Percentiles rank a stretch among this genome's conserved stretches.
phyloP scores from a whole-genome alignment of 2,888 invertebrate species.

The Drosophila anomalipes region DNA sequence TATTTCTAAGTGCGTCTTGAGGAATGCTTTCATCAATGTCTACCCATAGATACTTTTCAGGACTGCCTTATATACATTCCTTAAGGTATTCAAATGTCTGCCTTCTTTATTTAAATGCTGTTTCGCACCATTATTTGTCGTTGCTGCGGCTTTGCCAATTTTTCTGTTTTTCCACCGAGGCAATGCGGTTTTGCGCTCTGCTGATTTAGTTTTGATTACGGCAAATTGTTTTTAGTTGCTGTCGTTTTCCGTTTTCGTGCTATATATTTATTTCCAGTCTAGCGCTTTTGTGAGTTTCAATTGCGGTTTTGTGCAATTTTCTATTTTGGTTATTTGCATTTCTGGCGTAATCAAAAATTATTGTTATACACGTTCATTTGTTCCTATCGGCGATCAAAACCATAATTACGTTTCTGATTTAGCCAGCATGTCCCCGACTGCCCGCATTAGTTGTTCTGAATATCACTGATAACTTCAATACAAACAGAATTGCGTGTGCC shows the following conservation, averaged over 20 bases:
- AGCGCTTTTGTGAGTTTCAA: slow-evolving; percentile 40
- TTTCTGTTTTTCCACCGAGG: slow-evolving; percentile 34
- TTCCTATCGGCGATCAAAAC: slow-evolving; percentile 38
- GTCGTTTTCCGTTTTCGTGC: slow-evolving; percentile 39
- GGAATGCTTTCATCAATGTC: background rate
- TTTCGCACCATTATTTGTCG: slow-evolving; percentile 35
- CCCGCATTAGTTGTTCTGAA: slow-evolving; percentile 32
- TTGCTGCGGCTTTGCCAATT: slow-evolving; percentile 28
- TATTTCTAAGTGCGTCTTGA: background rate
- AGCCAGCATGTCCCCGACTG: background rate
- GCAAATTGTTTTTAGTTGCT: slow-evolving; percentile 77
- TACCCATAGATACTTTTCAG: background rate
- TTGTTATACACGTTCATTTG: slow-evolving; percentile 20
- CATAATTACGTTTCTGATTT: slow-evolving; percentile 44
- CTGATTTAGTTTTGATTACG: slow-evolving; percentile 79
- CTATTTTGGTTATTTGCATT: slow-evolving; percentile 58
- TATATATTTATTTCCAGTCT: slow-evolving; percentile 31
- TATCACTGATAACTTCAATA: slow-evolving; percentile 52
- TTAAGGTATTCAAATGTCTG: slow-evolving; percentile 19
- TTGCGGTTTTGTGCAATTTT: slow-evolving; percentile 55
- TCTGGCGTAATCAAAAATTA: slow-evolving; percentile 24
- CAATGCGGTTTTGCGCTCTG: slow-evolving; percentile 63
- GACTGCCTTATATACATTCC: background rate
- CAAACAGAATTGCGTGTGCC: slow-evolving; percentile 66
- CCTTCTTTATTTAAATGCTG: background rate